Evolutionary conservation across 2,888 invertebrate genomes (phyloP).

Genomic region (Emesis russula): DNA sequence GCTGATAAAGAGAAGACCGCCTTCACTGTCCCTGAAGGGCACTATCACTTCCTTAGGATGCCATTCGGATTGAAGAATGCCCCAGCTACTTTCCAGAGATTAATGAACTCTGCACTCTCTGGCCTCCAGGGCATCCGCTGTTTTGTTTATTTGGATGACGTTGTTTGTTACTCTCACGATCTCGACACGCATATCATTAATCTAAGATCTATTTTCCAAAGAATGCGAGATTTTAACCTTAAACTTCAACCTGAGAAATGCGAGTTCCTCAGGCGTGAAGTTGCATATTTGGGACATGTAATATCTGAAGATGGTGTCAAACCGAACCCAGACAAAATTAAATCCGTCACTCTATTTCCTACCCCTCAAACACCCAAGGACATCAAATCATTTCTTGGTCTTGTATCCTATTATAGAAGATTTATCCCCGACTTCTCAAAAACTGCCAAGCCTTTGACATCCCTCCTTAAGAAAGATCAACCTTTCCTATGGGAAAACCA

Average conservation of each 20-base stretch:
- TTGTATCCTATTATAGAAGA: no score
- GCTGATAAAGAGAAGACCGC: constrained; percentile 78
- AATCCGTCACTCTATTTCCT: no score
- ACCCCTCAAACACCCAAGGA: no score
- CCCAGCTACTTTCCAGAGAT: constrained; percentile 70
- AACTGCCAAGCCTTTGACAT: no score
- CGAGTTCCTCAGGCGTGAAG: constrained; percentile 74
- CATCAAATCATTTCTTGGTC: no score
- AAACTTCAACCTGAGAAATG: constrained; percentile 72
- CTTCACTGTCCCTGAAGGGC: constrained; percentile 73
- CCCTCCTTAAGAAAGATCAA: no score
- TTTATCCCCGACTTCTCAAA: no score
- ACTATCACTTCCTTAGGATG: constrained; percentile 65
- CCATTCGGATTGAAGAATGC: constrained; percentile 72
- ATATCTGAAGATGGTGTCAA: no score
- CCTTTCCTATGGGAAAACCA: no score
- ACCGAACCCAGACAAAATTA: no score
- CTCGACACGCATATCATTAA: constrained; percentile 35
- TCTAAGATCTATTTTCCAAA: constrained; percentile 45
- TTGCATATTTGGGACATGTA: no score
- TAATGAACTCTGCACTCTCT: constrained; percentile 76
- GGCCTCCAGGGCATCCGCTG: constrained; percentile 79
- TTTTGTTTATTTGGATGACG: constrained; percentile 76
- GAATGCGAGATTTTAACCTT: constrained; percentile 29
- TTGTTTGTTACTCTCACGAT: constrained; percentile 56